phyloP scores from a whole-genome alignment of 2,797 vertebrate genomes.

The Catharus ustulatus region DNA sequence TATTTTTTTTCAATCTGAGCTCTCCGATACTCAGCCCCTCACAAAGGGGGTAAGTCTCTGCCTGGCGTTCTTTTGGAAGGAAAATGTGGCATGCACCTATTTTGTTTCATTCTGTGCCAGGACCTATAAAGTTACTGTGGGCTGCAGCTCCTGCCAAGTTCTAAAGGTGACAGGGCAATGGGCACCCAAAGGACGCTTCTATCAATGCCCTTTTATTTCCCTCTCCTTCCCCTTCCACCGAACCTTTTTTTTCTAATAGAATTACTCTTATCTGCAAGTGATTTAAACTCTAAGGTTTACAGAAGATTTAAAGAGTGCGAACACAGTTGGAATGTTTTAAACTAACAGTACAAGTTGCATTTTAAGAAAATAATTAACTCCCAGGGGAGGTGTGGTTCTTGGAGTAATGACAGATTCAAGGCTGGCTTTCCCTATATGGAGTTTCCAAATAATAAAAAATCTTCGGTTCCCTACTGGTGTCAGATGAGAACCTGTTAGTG shows the following conservation, averaged over 20 bases:
- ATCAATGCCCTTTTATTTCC: slow-evolving; percentile 77
- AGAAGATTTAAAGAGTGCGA: slow-evolving; percentile 93
- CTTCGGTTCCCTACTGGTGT: slow-evolving; percentile 86
- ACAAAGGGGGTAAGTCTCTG: slow-evolving; percentile 62
- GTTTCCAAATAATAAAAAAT: slow-evolving; percentile 91
- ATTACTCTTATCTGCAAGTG: slow-evolving; percentile 86
- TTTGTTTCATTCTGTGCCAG: slow-evolving; percentile 66
- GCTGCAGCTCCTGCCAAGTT: slow-evolving; percentile 53
- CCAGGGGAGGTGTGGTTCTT: slow-evolving; percentile 84
- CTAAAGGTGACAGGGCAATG: slow-evolving; percentile 48
- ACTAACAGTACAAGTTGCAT: slow-evolving; percentile 85
- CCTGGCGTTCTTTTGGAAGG: slow-evolving; percentile 51
- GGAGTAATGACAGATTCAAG: slow-evolving; percentile 85
- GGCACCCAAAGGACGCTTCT: slow-evolving; percentile 63
- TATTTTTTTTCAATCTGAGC: neutral
- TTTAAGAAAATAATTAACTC: slow-evolving; percentile 92
- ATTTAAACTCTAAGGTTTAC: slow-evolving; percentile 83
- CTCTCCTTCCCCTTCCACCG: slow-evolving; percentile 38
- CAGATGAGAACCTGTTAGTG: slow-evolving; percentile 91
- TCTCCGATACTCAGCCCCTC: slow-evolving; percentile 1
- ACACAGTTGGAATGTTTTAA: slow-evolving; percentile 91
- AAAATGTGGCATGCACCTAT: slow-evolving; percentile 72
- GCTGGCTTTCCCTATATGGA: slow-evolving; percentile 83
- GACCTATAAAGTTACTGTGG: slow-evolving; percentile 59
- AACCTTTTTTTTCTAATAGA: slow-evolving; percentile 75